These are phyloP conservation scores for Fulmarus glacialis DNA, from an alignment of 2,113 vertebrate genomes.

Conservation along the genomic window DNA sequence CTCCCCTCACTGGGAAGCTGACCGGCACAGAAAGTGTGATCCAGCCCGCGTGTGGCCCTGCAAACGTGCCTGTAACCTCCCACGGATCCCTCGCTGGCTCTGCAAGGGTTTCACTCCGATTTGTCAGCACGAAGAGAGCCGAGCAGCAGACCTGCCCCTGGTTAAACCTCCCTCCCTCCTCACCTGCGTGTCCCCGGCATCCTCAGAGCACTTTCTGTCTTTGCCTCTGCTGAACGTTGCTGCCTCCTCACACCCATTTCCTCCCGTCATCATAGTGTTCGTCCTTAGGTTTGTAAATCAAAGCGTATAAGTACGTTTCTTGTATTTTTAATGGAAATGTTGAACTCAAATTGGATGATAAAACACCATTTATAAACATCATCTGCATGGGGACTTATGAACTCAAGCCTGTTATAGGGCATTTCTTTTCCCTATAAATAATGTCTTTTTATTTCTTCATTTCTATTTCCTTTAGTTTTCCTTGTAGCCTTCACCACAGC, in stretches of 20 bases:
- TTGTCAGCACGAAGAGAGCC: background rate
- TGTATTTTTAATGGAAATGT: background rate
- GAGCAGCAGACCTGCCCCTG: background rate
- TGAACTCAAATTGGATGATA: background rate
- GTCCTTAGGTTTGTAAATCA: background rate
- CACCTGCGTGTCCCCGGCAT: accelerated
- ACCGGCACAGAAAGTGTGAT: background rate
- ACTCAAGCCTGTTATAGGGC: background rate
- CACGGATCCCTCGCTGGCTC: background rate
- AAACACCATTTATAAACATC: background rate
- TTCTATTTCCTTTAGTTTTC: background rate
- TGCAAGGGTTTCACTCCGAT: accelerated
- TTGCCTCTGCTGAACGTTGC: background rate
- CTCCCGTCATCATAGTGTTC: accelerated
- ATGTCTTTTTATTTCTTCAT: background rate
- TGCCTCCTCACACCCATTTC: accelerated
- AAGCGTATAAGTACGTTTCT: background rate
- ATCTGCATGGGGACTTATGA: background rate
- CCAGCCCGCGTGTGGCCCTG: background rate
- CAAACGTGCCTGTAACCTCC: background rate
- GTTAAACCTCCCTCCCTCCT: accelerated
- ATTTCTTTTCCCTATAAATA: background rate
- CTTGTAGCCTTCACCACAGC: background rate
- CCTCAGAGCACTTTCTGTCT: background rate
- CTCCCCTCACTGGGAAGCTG: background rate